Percentiles rank a stretch among this genome's conserved stretches.
These are phyloP conservation scores for Rhinopomastus cyanomelas DNA, from an alignment of 2,113 vertebrate species.

Conservation along the genomic window DNA sequence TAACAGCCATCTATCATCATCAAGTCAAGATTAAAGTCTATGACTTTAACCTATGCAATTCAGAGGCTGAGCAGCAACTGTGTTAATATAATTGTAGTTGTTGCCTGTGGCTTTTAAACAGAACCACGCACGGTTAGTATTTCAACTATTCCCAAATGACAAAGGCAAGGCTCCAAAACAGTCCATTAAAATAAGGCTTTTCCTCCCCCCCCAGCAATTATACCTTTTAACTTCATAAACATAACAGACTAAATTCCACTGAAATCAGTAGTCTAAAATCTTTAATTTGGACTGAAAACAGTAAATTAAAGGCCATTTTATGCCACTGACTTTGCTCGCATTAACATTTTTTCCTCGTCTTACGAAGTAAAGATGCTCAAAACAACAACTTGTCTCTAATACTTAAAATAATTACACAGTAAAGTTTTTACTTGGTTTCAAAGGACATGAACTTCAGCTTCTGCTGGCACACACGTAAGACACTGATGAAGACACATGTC, in stretches of 20 bases:
- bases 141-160: constrained; percentile 10
- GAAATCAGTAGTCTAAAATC: not conserved
- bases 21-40: not conserved
- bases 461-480: not conserved
- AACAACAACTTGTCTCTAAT: not conserved
- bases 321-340: not conserved
- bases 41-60: not conserved
- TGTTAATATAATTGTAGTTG: not conserved
- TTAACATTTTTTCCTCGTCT: not conserved
- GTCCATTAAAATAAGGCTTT: not conserved
- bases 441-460: not conserved
- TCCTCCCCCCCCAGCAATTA: not conserved
- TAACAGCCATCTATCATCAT: not conserved
- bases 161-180: not conserved
- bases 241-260: not conserved
- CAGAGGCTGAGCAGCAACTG: not conserved
- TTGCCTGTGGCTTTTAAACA: constrained; percentile 24
- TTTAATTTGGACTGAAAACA: not conserved
- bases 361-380: not conserved
- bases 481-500: not conserved
- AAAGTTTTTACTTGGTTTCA: not conserved
- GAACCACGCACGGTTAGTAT: constrained; percentile 17
- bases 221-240: not conserved
- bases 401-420: not conserved
- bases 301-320: not conserved